phyloP scores from a whole-genome alignment of 2,113 vertebrate genomes.

The Phyllostomus hastatus region DNA sequence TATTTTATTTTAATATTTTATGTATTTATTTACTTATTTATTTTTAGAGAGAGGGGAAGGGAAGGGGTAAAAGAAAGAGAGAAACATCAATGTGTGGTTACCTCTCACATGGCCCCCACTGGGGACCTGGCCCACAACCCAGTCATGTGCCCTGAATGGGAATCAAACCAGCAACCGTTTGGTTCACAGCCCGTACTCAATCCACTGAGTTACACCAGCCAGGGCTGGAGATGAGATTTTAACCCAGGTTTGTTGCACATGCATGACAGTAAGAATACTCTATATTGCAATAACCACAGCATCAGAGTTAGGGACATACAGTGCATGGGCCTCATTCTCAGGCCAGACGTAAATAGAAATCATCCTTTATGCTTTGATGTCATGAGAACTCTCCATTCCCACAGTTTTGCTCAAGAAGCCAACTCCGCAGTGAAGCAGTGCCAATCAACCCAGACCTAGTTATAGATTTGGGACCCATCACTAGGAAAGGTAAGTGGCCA shows the following conservation, averaged over 20 bases:
- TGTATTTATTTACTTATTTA: no score
- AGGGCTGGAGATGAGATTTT: background rate
- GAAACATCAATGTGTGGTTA: no score
- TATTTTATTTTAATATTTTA: no score
- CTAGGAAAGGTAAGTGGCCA: slow-evolving; percentile 38
- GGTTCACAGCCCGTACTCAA: no score
- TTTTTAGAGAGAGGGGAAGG: no score
- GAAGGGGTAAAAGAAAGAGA: no score
- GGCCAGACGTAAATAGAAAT: background rate
- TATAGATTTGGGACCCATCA: slow-evolving; percentile 69
- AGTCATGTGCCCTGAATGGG: no score
- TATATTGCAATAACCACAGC: background rate
- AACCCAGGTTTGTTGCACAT: background rate
- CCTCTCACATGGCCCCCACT: no score
- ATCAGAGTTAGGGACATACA: background rate
- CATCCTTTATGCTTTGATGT: background rate
- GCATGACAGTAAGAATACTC: background rate
- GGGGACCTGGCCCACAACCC: no score
- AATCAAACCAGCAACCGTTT: no score
- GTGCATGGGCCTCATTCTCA: background rate
- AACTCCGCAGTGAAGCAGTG: background rate
- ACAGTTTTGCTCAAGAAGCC: slow-evolving; percentile 53
- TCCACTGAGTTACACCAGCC: no score
- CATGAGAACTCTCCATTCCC: background rate
- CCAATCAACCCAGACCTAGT: background rate